Conservation (phyloP, 2,113 vertebrate genomes). For the Colius striatus region DNA sequence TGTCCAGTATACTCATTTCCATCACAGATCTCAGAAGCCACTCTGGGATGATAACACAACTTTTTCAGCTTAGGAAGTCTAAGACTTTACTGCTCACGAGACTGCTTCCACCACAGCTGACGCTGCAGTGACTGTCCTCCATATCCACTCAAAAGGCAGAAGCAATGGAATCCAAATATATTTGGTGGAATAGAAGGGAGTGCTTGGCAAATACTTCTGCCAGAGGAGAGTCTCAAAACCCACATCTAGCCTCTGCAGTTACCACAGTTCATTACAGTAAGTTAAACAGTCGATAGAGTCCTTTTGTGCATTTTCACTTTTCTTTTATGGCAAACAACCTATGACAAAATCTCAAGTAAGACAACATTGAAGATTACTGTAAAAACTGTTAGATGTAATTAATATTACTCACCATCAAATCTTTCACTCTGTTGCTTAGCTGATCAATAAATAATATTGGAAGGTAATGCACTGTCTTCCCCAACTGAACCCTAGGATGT, state of each 20-base stretch:
- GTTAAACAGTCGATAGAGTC: background rate
- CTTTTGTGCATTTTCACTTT: background rate
- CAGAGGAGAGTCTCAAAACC: background rate
- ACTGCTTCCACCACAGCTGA: background rate
- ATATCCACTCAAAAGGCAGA: background rate
- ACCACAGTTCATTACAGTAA: background rate
- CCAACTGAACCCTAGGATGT: conserved; percentile 85
- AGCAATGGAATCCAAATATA: background rate
- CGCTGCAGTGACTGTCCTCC: background rate
- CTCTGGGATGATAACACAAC: background rate
- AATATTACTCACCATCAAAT: conserved; percentile 87
- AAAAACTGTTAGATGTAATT: conserved; percentile 18
- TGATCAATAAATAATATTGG: conserved; percentile 98
- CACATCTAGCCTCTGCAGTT: background rate
- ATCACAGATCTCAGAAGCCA: background rate
- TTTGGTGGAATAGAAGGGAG: background rate
- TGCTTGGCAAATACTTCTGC: background rate
- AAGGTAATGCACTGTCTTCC: conserved; percentile 94
- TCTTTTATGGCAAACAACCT: background rate
- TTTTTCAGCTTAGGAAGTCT: background rate
- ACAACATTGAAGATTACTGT: background rate
- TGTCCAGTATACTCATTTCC: background rate
- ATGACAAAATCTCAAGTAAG: background rate
- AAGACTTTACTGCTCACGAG: background rate
- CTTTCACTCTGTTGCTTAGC: conserved; percentile 96